A percentile compares a stretch with the other conserved stretches of the same genome.
Conservation (phyloP, 2,888 invertebrate species). For the Coecobrya sp. region DNA sequence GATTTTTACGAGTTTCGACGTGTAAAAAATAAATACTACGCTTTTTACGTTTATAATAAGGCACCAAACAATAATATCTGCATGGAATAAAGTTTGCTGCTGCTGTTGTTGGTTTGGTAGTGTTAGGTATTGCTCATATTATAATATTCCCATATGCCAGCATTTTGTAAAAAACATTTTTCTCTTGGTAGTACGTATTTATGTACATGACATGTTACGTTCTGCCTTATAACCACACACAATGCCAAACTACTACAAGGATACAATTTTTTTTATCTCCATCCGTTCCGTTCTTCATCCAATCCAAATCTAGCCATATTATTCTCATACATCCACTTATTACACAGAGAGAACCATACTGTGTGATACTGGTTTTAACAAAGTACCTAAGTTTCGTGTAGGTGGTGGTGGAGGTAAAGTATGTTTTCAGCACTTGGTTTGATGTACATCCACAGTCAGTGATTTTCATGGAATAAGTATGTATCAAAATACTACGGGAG, state of each 20-base stretch:
- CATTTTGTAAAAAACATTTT: not conserved
- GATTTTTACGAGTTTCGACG: not conserved
- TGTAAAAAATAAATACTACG: not conserved
- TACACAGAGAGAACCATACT: not conserved
- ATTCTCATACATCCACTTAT: not conserved
- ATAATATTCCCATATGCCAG: no score
- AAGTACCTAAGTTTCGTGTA: not conserved
- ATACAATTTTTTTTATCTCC: constrained; percentile 13
- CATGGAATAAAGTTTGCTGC: no score
- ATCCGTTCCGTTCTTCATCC: constrained; percentile 11
- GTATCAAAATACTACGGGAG: no score
- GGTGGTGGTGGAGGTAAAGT: no score
- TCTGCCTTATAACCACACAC: constrained; percentile 13
- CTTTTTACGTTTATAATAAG: not conserved
- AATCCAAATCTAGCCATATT: not conserved
- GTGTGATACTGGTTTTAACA: not conserved
- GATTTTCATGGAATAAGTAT: no score
- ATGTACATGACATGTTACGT: constrained; percentile 6
- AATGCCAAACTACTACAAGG: constrained; percentile 11
- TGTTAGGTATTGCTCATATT: no score
- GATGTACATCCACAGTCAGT: not conserved
- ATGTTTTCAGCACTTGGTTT: not conserved
- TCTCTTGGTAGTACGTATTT: not conserved
- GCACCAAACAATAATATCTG: not conserved
- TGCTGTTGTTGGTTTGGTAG: no score